phyloP scores from a whole-genome alignment of 2,797 vertebrate genomes.

The Galaxias olidus region DNA sequence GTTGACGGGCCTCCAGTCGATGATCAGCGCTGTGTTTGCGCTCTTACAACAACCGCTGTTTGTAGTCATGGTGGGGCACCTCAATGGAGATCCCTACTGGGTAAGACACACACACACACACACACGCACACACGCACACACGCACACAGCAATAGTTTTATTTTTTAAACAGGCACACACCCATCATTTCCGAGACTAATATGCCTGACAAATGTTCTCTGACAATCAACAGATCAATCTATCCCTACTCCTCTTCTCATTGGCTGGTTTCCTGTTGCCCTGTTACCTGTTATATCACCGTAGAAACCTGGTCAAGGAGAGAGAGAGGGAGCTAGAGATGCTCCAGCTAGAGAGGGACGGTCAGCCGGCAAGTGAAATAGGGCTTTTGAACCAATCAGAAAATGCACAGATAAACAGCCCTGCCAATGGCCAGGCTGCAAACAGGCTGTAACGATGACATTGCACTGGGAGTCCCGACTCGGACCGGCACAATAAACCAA shows the following conservation, averaged over 20 bases:
- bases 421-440: slow-evolving; percentile 12
- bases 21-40: slow-evolving; percentile 83
- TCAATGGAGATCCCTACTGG: slow-evolving; percentile 84
- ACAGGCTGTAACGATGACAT: too few species aligned
- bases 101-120: slow-evolving; percentile 59
- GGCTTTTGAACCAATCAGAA: slow-evolving; percentile 32
- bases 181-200: not conserved
- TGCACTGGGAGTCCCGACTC: too few species aligned
- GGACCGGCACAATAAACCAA: too few species aligned
- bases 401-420: slow-evolving; percentile 26
- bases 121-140: not conserved
- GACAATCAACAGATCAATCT: slow-evolving; percentile 80
- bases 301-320: slow-evolving; percentile 60
- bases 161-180: not conserved
- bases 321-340: slow-evolving; percentile 22
- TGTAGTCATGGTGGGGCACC: slow-evolving; percentile 77
- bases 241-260: slow-evolving; percentile 79
- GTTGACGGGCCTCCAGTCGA: slow-evolving; percentile 85
- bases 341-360: too few species aligned
- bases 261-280: slow-evolving; percentile 83
- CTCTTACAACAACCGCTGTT: slow-evolving; percentile 87
- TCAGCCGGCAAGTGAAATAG: slow-evolving; percentile 37
- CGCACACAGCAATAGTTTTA: not conserved
- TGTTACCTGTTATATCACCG: slow-evolving; percentile 82
- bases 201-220: slow-evolving; percentile 19